These are phyloP conservation scores for Lytechinus variegatus DNA, from an alignment of 35 echinoderm and acorn worm genomes.

Conservation along the genomic window DNA sequence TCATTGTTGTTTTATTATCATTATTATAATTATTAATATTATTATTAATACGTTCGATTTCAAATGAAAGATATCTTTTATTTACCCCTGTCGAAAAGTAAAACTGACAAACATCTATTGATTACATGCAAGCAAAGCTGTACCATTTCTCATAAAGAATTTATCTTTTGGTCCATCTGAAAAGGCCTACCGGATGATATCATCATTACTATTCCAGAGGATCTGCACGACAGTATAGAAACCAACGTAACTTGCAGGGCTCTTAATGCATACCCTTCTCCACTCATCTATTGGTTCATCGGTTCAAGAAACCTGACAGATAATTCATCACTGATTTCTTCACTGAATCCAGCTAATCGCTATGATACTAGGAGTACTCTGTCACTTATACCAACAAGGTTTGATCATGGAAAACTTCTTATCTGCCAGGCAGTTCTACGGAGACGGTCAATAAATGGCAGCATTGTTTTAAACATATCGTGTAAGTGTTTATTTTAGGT, in stretches of 20 bases:
- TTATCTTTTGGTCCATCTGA: background rate
- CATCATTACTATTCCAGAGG: background rate
- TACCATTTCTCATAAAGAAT: too few relatives aligned
- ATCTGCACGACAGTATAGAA: background rate
- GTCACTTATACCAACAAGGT: background rate
- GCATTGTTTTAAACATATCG: background rate
- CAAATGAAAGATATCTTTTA: too few relatives aligned
- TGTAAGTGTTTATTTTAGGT: background rate
- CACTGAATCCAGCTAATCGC: background rate
- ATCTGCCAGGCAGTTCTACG: background rate
- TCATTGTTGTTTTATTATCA: too few relatives aligned
- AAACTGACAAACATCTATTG: too few relatives aligned
- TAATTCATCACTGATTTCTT: background rate
- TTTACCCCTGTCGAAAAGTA: too few relatives aligned
- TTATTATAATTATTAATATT: too few relatives aligned
- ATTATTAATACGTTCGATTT: too few relatives aligned
- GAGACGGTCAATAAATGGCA: background rate
- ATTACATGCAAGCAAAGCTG: too few relatives aligned
- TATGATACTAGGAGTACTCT: background rate
- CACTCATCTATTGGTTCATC: background rate
- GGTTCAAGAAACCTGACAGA: background rate
- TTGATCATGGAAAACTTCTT: background rate
- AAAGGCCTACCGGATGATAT: background rate
- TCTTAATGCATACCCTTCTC: background rate
- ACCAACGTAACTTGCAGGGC: background rate